Evolutionary conservation across 2,797 vertebrate species (phyloP).

Genomic region (Pyrocephalus nanus): DNA sequence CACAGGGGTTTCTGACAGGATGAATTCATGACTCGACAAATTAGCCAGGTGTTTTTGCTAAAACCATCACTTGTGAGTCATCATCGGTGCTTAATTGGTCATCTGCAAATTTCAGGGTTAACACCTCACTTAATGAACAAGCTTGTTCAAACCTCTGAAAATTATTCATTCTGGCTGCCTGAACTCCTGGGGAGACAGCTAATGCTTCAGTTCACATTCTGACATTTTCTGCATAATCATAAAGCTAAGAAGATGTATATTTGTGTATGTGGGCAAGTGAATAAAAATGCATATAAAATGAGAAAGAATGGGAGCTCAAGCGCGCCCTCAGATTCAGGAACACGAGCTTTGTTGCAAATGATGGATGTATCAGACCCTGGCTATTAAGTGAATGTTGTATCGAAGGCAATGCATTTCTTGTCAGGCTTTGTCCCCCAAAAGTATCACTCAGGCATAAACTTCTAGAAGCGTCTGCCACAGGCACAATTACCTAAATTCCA

Average conservation of each 20-base stretch:
- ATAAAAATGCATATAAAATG: constrained; percentile 13
- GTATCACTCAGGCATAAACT: background rate
- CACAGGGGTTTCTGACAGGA: background rate
- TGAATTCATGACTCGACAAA: background rate
- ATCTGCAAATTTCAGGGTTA: constrained; percentile 40
- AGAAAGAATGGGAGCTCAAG: background rate
- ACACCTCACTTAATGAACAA: constrained; percentile 25
- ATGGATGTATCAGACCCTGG: background rate
- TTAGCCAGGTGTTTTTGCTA: constrained; percentile 4
- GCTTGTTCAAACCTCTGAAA: constrained; percentile 5
- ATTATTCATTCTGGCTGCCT: constrained; percentile 14
- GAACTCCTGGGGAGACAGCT: constrained; percentile 17
- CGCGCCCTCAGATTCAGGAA: background rate
- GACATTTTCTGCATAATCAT: constrained; percentile 10
- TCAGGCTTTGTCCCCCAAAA: background rate
- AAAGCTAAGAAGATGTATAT: background rate
- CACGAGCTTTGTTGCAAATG: background rate
- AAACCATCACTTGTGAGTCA: constrained; percentile 1
- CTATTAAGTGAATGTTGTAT: background rate
- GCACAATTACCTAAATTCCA: background rate
- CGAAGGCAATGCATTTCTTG: background rate
- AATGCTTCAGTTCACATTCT: constrained; percentile 30
- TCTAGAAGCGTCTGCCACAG: background rate
- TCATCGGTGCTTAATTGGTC: constrained; percentile 31
- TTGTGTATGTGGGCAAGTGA: background rate